Conservation (phyloP, 2,113 vertebrate species). For the Trematocara stigmaticum region DNA sequence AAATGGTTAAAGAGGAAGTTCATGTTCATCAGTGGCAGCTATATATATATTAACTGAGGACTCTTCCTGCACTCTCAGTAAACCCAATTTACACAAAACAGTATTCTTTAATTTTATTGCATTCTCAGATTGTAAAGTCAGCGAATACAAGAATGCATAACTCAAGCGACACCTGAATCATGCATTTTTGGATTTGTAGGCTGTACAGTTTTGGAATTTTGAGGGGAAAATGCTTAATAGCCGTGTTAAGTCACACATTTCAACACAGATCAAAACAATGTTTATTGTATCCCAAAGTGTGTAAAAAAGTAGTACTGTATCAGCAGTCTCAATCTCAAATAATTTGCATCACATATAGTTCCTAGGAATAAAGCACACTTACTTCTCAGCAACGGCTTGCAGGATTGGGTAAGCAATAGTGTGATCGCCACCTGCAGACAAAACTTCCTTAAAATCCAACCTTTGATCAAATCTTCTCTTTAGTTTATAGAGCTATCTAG, state of each 20-base stretch:
- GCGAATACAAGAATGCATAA: neutral
- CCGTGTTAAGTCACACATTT: neutral
- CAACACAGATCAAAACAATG: neutral
- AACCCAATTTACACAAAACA: neutral
- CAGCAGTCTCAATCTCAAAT: neutral
- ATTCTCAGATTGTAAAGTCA: neutral
- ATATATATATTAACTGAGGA: neutral
- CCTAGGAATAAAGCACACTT: slow-evolving; percentile 46
- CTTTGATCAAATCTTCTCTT: neutral
- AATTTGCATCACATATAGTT: neutral
- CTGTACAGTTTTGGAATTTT: neutral
- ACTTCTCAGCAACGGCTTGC: slow-evolving; percentile 86
- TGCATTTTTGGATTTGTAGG: neutral
- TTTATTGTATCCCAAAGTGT: neutral
- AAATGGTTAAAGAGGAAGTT: neutral
- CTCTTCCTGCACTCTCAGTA: neutral
- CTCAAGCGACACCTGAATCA: accelerated
- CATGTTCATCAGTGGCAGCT: neutral
- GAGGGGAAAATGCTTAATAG: neutral
- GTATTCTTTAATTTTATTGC: neutral
- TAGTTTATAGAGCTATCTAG: neutral
- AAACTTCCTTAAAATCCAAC: neutral
- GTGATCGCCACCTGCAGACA: slow-evolving; percentile 86
- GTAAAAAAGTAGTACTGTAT: neutral
- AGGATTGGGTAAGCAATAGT: slow-evolving; percentile 92